Conservation (phyloP, 2,888 invertebrate species). For the Thymelicus acteon region DNA sequence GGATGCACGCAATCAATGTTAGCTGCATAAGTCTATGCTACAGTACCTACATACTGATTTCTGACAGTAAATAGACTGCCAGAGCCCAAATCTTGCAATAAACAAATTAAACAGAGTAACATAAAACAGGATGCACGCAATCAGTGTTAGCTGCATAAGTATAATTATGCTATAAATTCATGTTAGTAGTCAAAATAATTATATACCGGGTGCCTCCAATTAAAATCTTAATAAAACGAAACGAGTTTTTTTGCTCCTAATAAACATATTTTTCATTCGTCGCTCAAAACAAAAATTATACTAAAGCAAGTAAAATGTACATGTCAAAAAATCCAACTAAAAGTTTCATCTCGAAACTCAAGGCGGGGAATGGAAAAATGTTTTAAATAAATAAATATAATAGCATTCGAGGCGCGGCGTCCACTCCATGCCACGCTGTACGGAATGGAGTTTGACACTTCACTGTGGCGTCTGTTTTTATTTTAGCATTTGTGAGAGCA, state of each 20-base stretch:
- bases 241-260: constrained; percentile 20
- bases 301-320: constrained; percentile 25
- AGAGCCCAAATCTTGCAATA: too few species aligned
- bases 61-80: too few species aligned
- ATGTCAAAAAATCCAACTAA: constrained; percentile 33
- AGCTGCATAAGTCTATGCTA: too few species aligned
- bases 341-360: constrained; percentile 30
- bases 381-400: constrained; percentile 37
- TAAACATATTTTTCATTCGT: constrained; percentile 27
- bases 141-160: too few species aligned
- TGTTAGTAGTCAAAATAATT: neutral
- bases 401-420: constrained; percentile 34
- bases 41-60: too few species aligned
- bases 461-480: constrained; percentile 63
- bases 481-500: constrained; percentile 62
- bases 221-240: constrained; percentile 33
- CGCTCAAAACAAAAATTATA: constrained; percentile 22
- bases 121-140: too few species aligned
- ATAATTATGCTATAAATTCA: too few species aligned
- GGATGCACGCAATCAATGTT: too few species aligned
- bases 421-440: constrained; percentile 42
- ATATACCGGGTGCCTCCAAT: constrained; percentile 25
- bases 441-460: constrained; percentile 66
- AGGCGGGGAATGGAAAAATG: constrained; percentile 31
- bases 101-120: too few species aligned